phyloP scores from a whole-genome alignment of 2,113 vertebrate genomes.

The Aegotheles bennettii region DNA sequence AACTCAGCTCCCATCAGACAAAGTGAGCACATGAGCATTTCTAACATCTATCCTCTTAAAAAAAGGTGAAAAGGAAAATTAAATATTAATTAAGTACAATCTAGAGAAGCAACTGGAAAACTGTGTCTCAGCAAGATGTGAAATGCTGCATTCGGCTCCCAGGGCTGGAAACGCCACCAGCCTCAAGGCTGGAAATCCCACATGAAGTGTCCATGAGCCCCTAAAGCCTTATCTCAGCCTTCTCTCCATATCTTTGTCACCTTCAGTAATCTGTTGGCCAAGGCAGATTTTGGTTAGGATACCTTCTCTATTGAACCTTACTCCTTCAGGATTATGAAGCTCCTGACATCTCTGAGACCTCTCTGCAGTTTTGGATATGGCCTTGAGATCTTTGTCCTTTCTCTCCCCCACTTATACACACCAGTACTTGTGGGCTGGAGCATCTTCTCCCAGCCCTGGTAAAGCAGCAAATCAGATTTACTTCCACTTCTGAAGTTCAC shows the following conservation, averaged over 20 bases:
- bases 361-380: neutral
- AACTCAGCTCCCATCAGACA: neutral
- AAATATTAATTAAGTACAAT: neutral
- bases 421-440: neutral
- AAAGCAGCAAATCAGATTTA: neutral
- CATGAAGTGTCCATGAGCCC: neutral
- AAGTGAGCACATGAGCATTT: accelerated
- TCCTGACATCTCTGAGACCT: neutral
- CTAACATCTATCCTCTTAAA: neutral
- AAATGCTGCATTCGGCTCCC: neutral
- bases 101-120: neutral
- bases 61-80: neutral
- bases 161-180: neutral
- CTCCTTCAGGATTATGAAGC: neutral
- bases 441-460: neutral
- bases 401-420: neutral
- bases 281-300: neutral
- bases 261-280: neutral
- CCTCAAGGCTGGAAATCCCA: neutral
- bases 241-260: neutral
- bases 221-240: neutral
- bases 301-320: accelerated
- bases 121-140: neutral
- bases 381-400: neutral
- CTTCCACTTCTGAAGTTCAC: neutral